Evolutionary conservation across 1,140 invertebrate genomes (phyloP).

Genomic region (Agraylea sexmaculata): DNA sequence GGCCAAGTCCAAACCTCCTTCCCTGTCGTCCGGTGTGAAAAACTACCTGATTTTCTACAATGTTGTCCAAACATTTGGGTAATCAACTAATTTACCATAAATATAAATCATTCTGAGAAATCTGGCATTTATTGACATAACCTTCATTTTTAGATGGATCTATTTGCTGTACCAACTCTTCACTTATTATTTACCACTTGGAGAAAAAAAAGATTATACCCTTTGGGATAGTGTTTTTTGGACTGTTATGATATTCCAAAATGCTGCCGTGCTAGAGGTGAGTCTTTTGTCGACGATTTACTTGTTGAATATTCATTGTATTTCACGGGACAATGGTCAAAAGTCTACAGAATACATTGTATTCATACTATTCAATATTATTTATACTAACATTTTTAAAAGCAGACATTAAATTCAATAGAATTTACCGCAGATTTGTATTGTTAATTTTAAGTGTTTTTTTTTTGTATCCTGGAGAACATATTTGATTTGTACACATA

Average conservation of each 20-base stretch:
- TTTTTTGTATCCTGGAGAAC: too few species aligned
- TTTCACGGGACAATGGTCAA: too few species aligned
- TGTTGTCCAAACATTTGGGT: constrained; percentile 41
- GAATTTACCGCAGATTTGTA: too few species aligned
- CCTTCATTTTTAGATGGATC: constrained; percentile 51
- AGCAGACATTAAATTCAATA: too few species aligned
- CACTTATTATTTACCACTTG: constrained; percentile 39
- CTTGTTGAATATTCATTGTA: too few species aligned
- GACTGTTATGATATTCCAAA: constrained; percentile 76
- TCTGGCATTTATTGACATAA: constrained; percentile 11
- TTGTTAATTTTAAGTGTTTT: too few species aligned
- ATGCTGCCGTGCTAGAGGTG: constrained; percentile 80
- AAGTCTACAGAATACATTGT: too few species aligned
- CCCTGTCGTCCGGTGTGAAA: constrained; percentile 30
- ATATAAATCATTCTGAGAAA: not conserved
- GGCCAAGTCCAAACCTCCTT: too few species aligned
- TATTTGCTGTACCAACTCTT: constrained; percentile 55
- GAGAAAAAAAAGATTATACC: constrained; percentile 30
- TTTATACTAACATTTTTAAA: too few species aligned
- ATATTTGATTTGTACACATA: too few species aligned
- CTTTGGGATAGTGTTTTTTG: constrained; percentile 58
- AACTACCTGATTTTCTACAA: constrained; percentile 45
- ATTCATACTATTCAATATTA: too few species aligned
- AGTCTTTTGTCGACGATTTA: too few species aligned
- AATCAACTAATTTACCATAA: constrained; percentile 20